Evolutionary conservation across 2,888 invertebrate genomes (phyloP).

Genomic region (Axea sp.): DNA sequence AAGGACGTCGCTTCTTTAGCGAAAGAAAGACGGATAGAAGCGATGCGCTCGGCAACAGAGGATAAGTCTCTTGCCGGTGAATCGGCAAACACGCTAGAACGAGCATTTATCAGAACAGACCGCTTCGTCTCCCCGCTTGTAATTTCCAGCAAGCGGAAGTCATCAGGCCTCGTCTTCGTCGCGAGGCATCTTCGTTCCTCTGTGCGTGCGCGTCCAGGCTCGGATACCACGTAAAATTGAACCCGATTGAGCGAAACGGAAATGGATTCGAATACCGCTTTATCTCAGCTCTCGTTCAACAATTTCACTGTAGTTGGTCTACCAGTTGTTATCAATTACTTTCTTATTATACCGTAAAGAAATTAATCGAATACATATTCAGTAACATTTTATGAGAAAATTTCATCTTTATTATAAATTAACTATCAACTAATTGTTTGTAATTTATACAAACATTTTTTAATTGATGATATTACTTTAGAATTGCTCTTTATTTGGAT

Average conservation of each 20-base stretch:
- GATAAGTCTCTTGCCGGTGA: slow-evolving; percentile 46
- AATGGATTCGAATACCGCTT: slow-evolving; percentile 28
- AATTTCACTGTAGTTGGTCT: background rate
- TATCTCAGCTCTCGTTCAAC: slow-evolving; percentile 5
- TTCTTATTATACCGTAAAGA: background rate
- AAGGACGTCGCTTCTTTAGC: slow-evolving; percentile 33
- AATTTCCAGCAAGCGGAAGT: slow-evolving; percentile 73
- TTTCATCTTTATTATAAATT: no score
- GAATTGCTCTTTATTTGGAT: no score
- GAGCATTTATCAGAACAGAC: slow-evolving; percentile 58
- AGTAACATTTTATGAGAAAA: no score
- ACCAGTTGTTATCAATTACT: background rate
- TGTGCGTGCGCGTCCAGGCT: slow-evolving; percentile 13
- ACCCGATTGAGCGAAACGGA: slow-evolving; percentile 34
- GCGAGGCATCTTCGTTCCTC: slow-evolving; percentile 14
- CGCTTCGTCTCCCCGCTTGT: slow-evolving; percentile 58
- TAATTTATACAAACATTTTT: no score
- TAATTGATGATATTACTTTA: no score
- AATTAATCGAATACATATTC: no score
- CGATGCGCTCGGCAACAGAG: slow-evolving; percentile 8
- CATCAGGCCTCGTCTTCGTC: slow-evolving; percentile 65
- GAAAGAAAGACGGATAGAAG: slow-evolving; percentile 36
- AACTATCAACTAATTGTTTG: no score
- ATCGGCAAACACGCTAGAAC: slow-evolving; percentile 45
- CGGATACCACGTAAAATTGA: slow-evolving; percentile 28